phyloP scores from a whole-genome alignment of 2,888 invertebrate genomes.

The Protodeltote pygarga region DNA sequence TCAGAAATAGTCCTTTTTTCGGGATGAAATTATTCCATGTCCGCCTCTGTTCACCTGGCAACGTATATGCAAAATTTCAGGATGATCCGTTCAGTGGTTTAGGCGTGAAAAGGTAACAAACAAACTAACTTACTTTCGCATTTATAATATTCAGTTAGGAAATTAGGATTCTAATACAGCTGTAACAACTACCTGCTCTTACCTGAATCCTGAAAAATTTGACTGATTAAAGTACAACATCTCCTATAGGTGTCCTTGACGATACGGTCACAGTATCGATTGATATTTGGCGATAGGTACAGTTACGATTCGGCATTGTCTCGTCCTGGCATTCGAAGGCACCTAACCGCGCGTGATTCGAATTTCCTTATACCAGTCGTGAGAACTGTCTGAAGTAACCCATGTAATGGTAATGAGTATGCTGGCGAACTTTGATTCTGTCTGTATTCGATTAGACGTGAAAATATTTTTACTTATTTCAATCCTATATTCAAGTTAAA shows the following conservation, averaged over 20 bases:
- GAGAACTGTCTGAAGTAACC: conserved; percentile 75
- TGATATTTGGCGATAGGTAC: conserved; percentile 77
- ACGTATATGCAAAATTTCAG: too few species aligned
- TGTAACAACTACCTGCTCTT: too few species aligned
- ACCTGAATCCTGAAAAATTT: background rate
- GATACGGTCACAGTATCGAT: conserved; percentile 53
- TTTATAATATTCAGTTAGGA: too few species aligned
- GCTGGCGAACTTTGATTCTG: conserved; percentile 37
- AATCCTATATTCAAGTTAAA: conserved; percentile 2
- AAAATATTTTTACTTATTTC: too few species aligned
- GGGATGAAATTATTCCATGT: too few species aligned
- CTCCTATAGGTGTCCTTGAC: conserved; percentile 52
- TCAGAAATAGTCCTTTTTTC: too few species aligned
- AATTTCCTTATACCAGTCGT: conserved; percentile 71
- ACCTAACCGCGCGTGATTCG: conserved; percentile 69
- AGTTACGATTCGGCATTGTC: conserved; percentile 83
- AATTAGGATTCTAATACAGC: too few species aligned
- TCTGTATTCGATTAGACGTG: too few species aligned
- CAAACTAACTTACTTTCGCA: too few species aligned
- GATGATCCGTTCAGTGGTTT: too few species aligned
- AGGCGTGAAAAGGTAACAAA: too few species aligned
- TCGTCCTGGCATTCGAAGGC: conserved; percentile 73
- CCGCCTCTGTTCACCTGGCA: too few species aligned
- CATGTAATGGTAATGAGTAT: conserved; percentile 57
- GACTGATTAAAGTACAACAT: background rate